Base-by-base conservation (phyloP, 2,888 invertebrate species). In the Mythimna ferrago region DNA sequence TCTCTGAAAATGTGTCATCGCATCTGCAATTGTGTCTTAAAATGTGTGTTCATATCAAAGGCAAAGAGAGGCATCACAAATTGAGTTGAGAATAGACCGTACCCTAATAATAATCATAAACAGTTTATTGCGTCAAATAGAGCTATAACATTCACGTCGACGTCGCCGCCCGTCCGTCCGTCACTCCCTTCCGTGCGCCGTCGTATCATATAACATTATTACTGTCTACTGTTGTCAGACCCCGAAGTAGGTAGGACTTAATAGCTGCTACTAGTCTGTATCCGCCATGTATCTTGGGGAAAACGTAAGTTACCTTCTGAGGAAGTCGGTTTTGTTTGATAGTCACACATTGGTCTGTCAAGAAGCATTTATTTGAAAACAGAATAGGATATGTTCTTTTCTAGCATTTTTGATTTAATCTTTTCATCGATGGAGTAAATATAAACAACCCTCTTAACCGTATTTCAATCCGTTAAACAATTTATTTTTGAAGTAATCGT, bases 171-270 rank as follows among this genome's bases (percentile, higher is more conserved):
- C 58, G 63, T 26, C 58, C 79, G 21, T 64, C 63, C 48, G 58
- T 79, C 63, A 72, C 73, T 60, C 44, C 9, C 2, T 19, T 44
- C 53, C 72, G 26, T 53, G 63, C 32, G 58, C 21, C 38, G 35
- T 63, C 38, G 53, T 64, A 38, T 54, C 58, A 54, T 44, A 44
- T 71, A 58, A 64, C 58, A 79, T 71, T 63, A 78, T 76, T 58
- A 78, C 63, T 72, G 79, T 72, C 63, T 60, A 48, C 38, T 64
- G 14, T 57, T 60, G 73, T 54, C 72, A 58, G 75, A 19, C 21
- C 48, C 16, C 26, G 26, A n/a, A 38, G n/a, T n/a, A 60, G n/a
- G n/a, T 26, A 32, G 7, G 9, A 16, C 32, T 35, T 58, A 35
- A 19, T 35, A 35, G 4, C 32, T 35, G 19, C 9, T 58, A 35